Evolutionary conservation across 1,140 invertebrate genomes (phyloP).

Genomic region (Nephotettix cincticeps): DNA sequence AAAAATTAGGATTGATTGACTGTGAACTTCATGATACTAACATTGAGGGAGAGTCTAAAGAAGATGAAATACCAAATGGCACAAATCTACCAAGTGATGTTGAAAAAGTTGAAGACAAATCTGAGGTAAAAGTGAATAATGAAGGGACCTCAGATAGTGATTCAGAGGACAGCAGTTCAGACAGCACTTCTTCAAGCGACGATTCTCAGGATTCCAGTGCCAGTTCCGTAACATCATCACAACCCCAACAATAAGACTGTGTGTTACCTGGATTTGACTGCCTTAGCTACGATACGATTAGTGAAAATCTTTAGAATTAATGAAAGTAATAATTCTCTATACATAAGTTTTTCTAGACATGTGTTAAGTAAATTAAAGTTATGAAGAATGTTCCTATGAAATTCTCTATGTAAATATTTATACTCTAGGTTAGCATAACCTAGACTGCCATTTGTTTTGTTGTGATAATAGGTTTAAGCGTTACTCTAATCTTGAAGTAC

Average conservation of each 20-base stretch:
- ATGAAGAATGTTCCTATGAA: not conserved
- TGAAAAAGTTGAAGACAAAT: constrained; percentile 18
- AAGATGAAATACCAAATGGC: not conserved
- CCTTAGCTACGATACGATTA: not conserved
- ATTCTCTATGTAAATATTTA: not conserved
- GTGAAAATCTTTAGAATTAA: not conserved
- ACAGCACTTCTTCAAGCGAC: constrained; percentile 2
- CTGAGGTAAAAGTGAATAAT: not conserved
- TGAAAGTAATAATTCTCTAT: not conserved
- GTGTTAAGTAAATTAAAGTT: not conserved
- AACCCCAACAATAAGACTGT: not conserved
- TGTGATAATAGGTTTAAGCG: not conserved
- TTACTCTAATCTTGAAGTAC: too few species aligned
- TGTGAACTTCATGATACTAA: too few species aligned
- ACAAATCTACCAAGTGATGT: not conserved
- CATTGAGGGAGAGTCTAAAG: too few species aligned
- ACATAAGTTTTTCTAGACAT: not conserved
- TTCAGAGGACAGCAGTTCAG: constrained; percentile 13
- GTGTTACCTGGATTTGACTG: constrained; percentile 3
- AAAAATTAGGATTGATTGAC: too few species aligned
- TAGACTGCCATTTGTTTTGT: not conserved
- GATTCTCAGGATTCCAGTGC: not conserved
- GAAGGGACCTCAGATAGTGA: constrained; percentile 8
- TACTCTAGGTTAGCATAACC: not conserved
- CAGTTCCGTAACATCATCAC: not conserved